Base-by-base conservation (phyloP, 2,888 invertebrate species). In the Yponomeuta sedellus region DNA sequence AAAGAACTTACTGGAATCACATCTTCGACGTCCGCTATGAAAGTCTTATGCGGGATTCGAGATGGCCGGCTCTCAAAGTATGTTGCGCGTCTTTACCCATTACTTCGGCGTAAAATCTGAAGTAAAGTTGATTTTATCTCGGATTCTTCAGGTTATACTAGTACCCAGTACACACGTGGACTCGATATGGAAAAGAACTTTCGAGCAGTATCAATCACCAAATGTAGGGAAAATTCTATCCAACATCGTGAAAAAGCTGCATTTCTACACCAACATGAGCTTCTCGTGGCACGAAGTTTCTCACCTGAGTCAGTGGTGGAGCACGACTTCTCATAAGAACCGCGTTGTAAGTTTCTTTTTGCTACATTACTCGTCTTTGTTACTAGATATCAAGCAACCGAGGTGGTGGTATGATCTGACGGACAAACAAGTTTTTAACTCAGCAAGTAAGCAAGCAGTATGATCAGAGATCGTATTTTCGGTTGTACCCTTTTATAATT, bases 241-340 rank as follows among this genome's bases (percentile, higher is more conserved):
- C 0, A 88, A 88, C 69, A 68, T 86, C 1, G 80, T 89, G 1
- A 89, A 89, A 69, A 90, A 90, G 66, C 70, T 90, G n/a, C 82
- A 85, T 61, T 89, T 83, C 68, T 90, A 89, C 69, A 69, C 70
- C 10, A 83, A 85, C 66, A 72, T 88, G 19, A 88, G 88, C 4
- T 89, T 89, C 68, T 81, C 79, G 44, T 90, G 89, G 89, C 84
- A 89, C 68, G 89, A 90, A 71, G 79, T 90, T 12, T 87, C 89
- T 5, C 89, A 89, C 73, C 74, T 90, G 64, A 87, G 88, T 67
- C 71, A 76, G 11, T 90, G 89, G 89, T 90, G 89, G 89, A 81
- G 78, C 70, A 74, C 68, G 10, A 75, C 85, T 2, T 74, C 81
- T 0, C 77, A 77, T 22, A 88, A 79, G 72, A 85, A 74, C 70